Conservation (phyloP, 2,888 invertebrate genomes). For the Villa cingulata region DNA sequence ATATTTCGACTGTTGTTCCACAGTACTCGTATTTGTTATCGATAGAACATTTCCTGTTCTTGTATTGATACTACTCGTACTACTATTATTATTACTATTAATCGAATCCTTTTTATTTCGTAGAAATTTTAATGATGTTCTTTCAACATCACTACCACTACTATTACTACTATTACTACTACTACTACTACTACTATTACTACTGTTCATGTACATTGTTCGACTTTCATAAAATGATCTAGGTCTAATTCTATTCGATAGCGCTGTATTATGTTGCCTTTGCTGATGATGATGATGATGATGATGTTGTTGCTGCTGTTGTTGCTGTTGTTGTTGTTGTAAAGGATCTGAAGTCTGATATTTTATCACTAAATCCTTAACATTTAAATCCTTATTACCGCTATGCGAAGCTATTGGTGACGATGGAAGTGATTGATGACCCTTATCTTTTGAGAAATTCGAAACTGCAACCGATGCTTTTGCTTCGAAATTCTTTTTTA, state of each 20-base stretch:
- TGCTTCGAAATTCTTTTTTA: slow-evolving; percentile 81
- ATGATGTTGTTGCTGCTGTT: slow-evolving; percentile 9
- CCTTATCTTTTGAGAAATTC: slow-evolving; percentile 30
- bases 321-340: slow-evolving; percentile 12
- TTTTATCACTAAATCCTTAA: slow-evolving; percentile 60
- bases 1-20: not conserved
- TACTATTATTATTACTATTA: not conserved
- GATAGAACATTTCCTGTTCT: too few species aligned
- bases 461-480: slow-evolving; percentile 36
- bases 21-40: too few species aligned
- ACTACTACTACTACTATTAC: too few species aligned
- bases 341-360: slow-evolving; percentile 43
- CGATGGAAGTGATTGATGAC: slow-evolving; percentile 42
- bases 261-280: slow-evolving; percentile 3
- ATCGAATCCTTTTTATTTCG: not conserved
- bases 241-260: slow-evolving; percentile 4
- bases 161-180: too few species aligned
- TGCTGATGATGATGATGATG: slow-evolving; percentile 12
- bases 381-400: slow-evolving; percentile 46
- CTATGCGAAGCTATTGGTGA: slow-evolving; percentile 49
- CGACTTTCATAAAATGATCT: slow-evolving; percentile 30
- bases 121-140: not conserved
- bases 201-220: not conserved
- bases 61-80: not conserved
- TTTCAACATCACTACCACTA: not conserved